phyloP scores from a whole-genome alignment of 2,113 vertebrate genomes.

The Forbesichthys papilliferus region DNA sequence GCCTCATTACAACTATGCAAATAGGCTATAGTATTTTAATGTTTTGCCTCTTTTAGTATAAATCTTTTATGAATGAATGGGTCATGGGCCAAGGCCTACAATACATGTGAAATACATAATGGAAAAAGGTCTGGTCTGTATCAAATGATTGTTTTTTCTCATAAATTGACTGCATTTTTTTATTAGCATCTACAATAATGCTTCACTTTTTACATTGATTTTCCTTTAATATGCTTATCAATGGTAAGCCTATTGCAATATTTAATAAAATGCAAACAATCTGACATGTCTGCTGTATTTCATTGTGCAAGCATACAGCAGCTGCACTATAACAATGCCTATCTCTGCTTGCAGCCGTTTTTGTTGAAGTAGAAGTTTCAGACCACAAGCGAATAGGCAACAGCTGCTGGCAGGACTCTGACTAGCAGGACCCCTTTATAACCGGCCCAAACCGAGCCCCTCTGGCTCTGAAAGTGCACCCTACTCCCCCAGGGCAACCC shows the following conservation, averaged over 20 bases:
- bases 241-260: neutral
- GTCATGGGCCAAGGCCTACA: too few relatives aligned
- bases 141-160: too few relatives aligned
- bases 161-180: too few relatives aligned
- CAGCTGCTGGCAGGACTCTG: slow-evolving; percentile 65
- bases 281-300: neutral
- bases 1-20: neutral
- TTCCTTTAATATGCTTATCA: too few relatives aligned
- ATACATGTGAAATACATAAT: too few relatives aligned
- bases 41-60: too few relatives aligned
- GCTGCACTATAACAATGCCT: slow-evolving; percentile 18
- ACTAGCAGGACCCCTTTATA: slow-evolving; percentile 36
- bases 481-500: slow-evolving; percentile 20
- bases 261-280: neutral
- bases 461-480: neutral
- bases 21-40: too few relatives aligned
- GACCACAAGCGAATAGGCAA: slow-evolving; percentile 43
- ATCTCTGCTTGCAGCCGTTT: neutral
- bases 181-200: too few relatives aligned
- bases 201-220: too few relatives aligned
- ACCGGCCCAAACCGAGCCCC: slow-evolving; percentile 45
- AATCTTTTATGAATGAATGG: too few relatives aligned
- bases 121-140: too few relatives aligned
- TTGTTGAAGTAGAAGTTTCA: slow-evolving; percentile 39
- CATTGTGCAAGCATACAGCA: slow-evolving; percentile 23